Base-by-base conservation (phyloP, 1,140 invertebrate genomes). In the Parapsyche elsis region DNA sequence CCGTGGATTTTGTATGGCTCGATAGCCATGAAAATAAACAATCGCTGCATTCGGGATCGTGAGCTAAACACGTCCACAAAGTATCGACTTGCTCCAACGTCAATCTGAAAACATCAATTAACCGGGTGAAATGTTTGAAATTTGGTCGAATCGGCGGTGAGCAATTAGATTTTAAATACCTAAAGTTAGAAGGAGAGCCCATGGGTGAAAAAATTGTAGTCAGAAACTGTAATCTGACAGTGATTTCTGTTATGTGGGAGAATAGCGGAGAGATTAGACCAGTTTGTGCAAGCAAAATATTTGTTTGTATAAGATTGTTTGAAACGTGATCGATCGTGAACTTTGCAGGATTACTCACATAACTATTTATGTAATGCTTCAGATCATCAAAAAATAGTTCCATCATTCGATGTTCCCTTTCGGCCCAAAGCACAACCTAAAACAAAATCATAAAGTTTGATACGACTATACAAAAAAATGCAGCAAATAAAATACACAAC, bases 1-100 rank as follows among this genome's bases (percentile, higher is more conserved):
- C 96, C n/a, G 95, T 94, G 0, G 93, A 93, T 86, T 96, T 96
- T 0, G 95, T 94, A 87, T 98, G 96, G 14, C 93, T 94, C 7
- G 97, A 89, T 46, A 98, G 88, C 97, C 97, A 98, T 81, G 94
- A 95, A 85, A 98, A 97, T 16, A 98, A 91, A 84, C 98, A 97
- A 86, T 99, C 96, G 0, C 94, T 92, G 84, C 95, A 96, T 79
- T 95, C 93, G 0, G 91, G 86, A 87, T 97, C 94, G 53, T 93
- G 92, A 0, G 96, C 95, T 30, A 98, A 89, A 88, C 96, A 98
- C 80, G 94, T 92, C 97, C 97, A 98, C 5, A 98, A 85, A 19
- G 92, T 93, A 85, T 98, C 96, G 19, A 98, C 92, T 89, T 98
- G 96, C 74, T 97, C 95, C 61, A 96, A 89, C 82, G 92, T 97